Base-by-base conservation (phyloP, 2,113 vertebrate genomes). In the Phoenicopterus ruber region DNA sequence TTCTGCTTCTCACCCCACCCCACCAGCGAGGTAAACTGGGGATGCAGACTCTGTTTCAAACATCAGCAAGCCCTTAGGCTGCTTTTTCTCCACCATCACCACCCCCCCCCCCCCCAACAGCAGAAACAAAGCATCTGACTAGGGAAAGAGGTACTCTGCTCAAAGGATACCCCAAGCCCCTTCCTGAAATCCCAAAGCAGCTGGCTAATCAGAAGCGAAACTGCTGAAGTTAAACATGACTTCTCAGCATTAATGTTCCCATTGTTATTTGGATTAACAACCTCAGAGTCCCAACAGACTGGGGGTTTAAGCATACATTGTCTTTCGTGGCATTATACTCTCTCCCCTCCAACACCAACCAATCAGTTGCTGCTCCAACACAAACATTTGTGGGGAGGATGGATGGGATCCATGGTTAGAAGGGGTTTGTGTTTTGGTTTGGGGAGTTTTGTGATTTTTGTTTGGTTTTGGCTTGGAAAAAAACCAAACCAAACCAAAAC, bases 181-280 rank as follows among this genome's bases (percentile, higher is more conserved):
- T 36, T 21, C 32, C 54, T 34, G 55, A 88, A 91, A 88, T 49
- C 82, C 85, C 88, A 63, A 46, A 92, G 76, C 71, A 86, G 80
- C 50, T 82, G 65, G 72, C 31, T 57, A 71, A 93, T 47, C 72
- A 32, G 24, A 76, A 88, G 18, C n/a, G 32, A 93, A 88, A 93
- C 9, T 62, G 65, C 50, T 80, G 1, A 77, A 90, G 71, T 90
- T 93, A 87, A 96, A 94, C 59, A 38, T 10, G 42, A 71, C 18
- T 79, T 86, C 78, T 85, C 73, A 90, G 81, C 42, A 63, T 55
- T 78, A 55, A 50, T 0, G 1, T 63, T 77, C 47, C 29, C 59
- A 44, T 14, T 83, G 82, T 67, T 74, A 88, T 25, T 54, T 83
- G 76, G 73, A 94, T 80, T 86, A 79, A 32, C 44, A 90, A 18